Base-by-base conservation (phyloP, 2,113 vertebrate species). In the Cyphomyrus discorhynchus region DNA sequence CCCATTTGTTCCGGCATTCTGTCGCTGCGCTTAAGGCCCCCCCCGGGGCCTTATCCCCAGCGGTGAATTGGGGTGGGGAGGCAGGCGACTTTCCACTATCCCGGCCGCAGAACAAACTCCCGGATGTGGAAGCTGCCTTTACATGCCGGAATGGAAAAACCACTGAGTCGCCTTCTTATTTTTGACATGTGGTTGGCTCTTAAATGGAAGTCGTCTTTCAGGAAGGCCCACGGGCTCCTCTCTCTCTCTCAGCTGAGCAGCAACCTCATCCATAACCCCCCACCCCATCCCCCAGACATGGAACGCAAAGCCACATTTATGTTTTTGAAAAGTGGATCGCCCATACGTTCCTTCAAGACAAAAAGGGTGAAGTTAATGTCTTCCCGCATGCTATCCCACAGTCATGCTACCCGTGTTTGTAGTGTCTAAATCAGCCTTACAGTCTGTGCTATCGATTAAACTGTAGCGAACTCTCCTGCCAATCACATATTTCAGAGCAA, bases 41-140 rank as follows among this genome's bases (percentile, higher is more conserved):
- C 56, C 8, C 17, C 9, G 15, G 5, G 15, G 46, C 7, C 49
- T 52, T 86, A 27, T 50, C 9, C 24, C 19, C 46, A 84, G 45
- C 10, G 46, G 15, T 49, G 82, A 24, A 21, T 9, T 84, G 45
- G 19, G 88, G 56, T 62, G 21, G 82, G 80, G 84, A 85, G 89
- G 58, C 42, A 39, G 27, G 46, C 42, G 13, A 49, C 85, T 52
- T 53, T 49, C 66, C 46, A 35, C 66, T 9, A 0, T 66, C 66
- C 45, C 27, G 9, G 66, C 88, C 66, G 80, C 58, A 88, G 47
- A 77, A 77, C 39, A 27, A 17, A 49, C 62, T 45, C 45, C 66
- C 88, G 62, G 88, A 50, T 88, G 88, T 77, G 66, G 45, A 52
- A 88, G 46, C 45, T 21, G 62, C 46, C 66, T 50, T 77, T 50